Evolutionary conservation across 2,113 vertebrate genomes (phyloP).

Genomic region (Blennius ocellaris): DNA sequence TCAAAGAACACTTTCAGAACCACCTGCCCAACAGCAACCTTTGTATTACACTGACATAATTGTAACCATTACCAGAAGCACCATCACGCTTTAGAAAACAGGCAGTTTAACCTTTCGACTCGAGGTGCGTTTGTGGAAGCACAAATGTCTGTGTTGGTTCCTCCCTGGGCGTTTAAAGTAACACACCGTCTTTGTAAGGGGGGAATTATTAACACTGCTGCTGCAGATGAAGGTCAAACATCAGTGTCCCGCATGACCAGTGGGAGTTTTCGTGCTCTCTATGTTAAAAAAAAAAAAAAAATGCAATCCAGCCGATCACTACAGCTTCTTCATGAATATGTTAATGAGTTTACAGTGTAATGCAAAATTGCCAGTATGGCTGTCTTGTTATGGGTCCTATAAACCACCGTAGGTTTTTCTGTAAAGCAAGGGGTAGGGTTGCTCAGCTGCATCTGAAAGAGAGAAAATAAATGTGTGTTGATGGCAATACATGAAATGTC

Average conservation of each 20-base stretch:
- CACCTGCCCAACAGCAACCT: slow-evolving; percentile 33
- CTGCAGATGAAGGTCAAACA: slow-evolving; percentile 6
- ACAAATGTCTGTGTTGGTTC: slow-evolving; percentile 9
- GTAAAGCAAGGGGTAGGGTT: background rate
- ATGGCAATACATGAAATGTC: too few relatives aligned
- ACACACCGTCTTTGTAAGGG: background rate
- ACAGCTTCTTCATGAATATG: background rate
- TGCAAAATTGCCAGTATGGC: background rate
- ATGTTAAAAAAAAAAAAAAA: too few relatives aligned
- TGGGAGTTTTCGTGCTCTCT: background rate
- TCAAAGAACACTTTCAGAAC: slow-evolving; percentile 20
- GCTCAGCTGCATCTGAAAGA: too few relatives aligned
- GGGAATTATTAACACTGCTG: background rate
- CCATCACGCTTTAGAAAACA: slow-evolving; percentile 39
- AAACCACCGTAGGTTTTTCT: background rate
- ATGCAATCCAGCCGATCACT: background rate
- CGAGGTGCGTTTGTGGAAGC: slow-evolving; percentile 2
- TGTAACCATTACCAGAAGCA: slow-evolving; percentile 49
- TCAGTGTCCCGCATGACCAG: background rate
- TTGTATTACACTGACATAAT: slow-evolving; percentile 53
- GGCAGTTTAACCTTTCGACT: slow-evolving; percentile 66
- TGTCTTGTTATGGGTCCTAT: background rate
- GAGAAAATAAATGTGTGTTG: too few relatives aligned
- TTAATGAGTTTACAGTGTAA: background rate
- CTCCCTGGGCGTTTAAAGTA: slow-evolving; percentile 6